Evolutionary conservation across 2,113 vertebrate genomes (phyloP).

Genomic region (Semnornis frantzii): DNA sequence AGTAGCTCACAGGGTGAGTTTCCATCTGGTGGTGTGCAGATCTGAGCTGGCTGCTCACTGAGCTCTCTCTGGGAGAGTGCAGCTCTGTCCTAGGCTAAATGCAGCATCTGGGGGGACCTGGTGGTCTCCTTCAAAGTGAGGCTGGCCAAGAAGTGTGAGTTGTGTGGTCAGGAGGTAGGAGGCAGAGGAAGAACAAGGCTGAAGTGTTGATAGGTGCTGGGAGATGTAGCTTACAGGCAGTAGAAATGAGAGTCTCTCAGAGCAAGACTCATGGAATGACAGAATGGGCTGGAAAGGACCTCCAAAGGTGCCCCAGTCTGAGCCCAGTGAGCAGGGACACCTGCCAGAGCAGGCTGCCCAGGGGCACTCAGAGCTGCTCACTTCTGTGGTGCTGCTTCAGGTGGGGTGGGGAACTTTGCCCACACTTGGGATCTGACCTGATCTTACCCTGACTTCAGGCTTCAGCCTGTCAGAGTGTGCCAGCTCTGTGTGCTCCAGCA

Average conservation of each 20-base stretch:
- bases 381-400: not conserved
- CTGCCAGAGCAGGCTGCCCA: no score
- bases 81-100: not conserved
- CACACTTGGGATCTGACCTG: not conserved
- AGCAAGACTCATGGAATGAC: not conserved
- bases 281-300: no score
- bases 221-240: not conserved
- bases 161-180: not conserved
- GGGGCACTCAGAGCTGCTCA: not conserved
- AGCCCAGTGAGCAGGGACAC: no score
- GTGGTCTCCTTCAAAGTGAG: not conserved
- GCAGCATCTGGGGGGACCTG: not conserved
- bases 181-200: not conserved
- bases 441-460: not conserved
- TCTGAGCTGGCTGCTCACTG: not conserved
- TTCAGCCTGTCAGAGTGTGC: not conserved
- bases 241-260: not conserved
- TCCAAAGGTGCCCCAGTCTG: no score
- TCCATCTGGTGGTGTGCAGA: not conserved
- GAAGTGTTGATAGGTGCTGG: not conserved
- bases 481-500: not conserved
- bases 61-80: not conserved
- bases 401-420: not conserved
- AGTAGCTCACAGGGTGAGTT: not conserved
- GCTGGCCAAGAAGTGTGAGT: not conserved